Evolutionary conservation across 2,113 vertebrate species (phyloP), one percentile per base, ranked within the genome.

Genomic region (Tachysurus fulvidraco): DNA sequence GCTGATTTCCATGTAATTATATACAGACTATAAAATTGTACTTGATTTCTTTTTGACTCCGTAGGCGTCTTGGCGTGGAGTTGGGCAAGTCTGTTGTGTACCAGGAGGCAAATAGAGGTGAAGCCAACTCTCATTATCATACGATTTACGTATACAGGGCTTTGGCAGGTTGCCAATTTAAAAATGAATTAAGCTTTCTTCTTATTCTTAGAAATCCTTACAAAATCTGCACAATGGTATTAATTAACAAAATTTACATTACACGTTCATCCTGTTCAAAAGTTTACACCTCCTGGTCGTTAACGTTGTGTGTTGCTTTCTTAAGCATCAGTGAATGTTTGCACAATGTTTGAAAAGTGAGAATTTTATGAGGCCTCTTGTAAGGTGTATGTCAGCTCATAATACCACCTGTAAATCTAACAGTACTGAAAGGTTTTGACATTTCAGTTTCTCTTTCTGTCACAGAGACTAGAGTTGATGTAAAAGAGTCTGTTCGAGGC

Each of bases 51-150:
- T 86, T 13, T 83, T 89, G 19, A 30, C 83, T 88, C 89, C 46
- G 1, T 88, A 99, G 98, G 91, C 96, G 98, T 64, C 96, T 99
- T 0, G 98, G 98, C 88, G 97, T 97, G 87, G 98, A 99, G 90
- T 90, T 99, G 92, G 98, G 98, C 23, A 99, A 99, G 84, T 97
- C 98, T 69, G 97, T 97, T 87, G 98, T 99, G 8, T 99, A 97
- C 88, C 98, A 99, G 88, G 98, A 99, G 88, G 96, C 97, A 4
- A 99, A 99, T 92, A 95, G 97, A 96, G 98, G 98, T 99, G 83
- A 94, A 93, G 0, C 46, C 1, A n/a, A 17, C 7, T n/a, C 13
- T 12, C 19, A 59, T 71, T 1, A 65, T 78, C 59, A 0, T 55
- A 83, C 19, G 64, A 83, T 83, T 59, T 44, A 41, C 62, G 19